phyloP scores from a whole-genome alignment of 2,113 vertebrate genomes.

The Nibea albiflora region DNA sequence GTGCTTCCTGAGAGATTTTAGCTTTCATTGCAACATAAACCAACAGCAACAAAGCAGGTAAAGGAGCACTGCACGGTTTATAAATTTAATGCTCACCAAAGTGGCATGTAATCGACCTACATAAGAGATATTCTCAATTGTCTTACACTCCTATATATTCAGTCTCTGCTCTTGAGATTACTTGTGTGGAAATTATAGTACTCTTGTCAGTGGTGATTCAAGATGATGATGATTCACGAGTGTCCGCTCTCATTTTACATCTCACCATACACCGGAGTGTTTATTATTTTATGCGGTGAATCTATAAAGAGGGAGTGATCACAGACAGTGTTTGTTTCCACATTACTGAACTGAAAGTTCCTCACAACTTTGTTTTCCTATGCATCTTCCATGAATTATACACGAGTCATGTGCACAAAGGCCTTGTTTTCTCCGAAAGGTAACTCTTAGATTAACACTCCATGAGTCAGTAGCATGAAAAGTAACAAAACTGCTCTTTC shows the following conservation, averaged over 20 bases:
- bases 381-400: constrained; percentile 34
- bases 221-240: constrained; percentile 1
- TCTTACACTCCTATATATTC: too few relatives aligned
- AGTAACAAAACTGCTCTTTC: constrained; percentile 24
- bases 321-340: constrained; percentile 22
- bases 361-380: constrained; percentile 19
- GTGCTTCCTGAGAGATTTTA: too few relatives aligned
- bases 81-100: too few relatives aligned
- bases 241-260: not conserved
- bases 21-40: too few relatives aligned
- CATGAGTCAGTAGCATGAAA: constrained; percentile 28
- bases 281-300: not conserved
- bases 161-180: not conserved
- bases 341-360: not conserved
- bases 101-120: too few relatives aligned
- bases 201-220: not conserved
- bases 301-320: not conserved
- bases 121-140: too few relatives aligned
- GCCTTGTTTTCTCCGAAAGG: constrained; percentile 20
- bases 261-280: not conserved
- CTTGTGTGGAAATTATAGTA: not conserved
- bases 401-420: not conserved
- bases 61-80: too few relatives aligned
- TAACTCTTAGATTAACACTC: constrained; percentile 20
- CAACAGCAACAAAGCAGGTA: too few relatives aligned